phyloP scores from a whole-genome alignment of 2,797 vertebrate genomes.

The Columba guinea region DNA sequence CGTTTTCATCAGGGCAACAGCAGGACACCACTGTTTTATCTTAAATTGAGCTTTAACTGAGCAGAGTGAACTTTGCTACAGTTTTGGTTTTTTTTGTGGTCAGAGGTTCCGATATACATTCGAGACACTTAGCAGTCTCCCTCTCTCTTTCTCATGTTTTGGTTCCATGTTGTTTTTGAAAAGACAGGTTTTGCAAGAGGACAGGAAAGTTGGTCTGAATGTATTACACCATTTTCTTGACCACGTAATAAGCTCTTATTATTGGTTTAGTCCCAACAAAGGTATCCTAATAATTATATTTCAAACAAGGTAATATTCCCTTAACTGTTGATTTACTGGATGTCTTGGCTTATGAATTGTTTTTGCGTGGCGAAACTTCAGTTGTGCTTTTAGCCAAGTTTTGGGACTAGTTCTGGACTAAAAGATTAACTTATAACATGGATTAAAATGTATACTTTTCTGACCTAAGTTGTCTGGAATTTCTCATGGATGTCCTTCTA shows the following conservation, averaged over 20 bases:
- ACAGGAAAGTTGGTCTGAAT: background rate
- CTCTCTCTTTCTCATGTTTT: background rate
- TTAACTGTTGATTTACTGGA: background rate
- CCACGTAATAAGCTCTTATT: background rate
- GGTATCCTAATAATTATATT: background rate
- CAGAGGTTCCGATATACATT: background rate
- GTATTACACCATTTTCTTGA: background rate
- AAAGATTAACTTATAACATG: background rate
- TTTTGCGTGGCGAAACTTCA: background rate
- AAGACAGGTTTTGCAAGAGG: background rate
- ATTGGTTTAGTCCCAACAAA: background rate
- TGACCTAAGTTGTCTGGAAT: background rate
- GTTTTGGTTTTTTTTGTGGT: background rate
- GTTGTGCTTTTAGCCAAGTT: background rate
- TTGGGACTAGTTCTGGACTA: background rate
- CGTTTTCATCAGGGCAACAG: background rate
- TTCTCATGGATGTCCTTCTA: background rate
- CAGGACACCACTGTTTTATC: background rate
- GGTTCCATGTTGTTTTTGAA: background rate
- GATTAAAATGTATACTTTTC: background rate
- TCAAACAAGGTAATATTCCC: background rate
- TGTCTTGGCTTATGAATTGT: background rate
- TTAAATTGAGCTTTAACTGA: background rate
- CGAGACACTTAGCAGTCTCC: background rate
- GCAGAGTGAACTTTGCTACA: background rate